Evolutionary conservation across 2,888 invertebrate species (phyloP).

Genomic region (Halictus quadricinctus): DNA sequence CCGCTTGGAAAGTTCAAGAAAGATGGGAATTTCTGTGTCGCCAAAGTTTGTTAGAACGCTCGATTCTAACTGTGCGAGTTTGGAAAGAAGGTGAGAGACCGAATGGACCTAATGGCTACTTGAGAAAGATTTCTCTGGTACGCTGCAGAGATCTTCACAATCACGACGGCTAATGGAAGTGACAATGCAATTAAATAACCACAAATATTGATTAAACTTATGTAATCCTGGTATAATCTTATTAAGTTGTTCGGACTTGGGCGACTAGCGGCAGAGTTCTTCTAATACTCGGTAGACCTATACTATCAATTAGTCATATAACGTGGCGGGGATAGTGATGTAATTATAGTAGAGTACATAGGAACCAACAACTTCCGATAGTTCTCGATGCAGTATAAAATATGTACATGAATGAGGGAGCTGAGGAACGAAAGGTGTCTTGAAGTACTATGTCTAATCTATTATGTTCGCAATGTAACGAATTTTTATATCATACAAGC

Average conservation of each 20-base stretch:
- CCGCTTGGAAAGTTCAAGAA: background rate
- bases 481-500: background rate
- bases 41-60: background rate
- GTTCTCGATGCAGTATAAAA: background rate
- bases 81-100: background rate
- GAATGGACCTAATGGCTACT: background rate
- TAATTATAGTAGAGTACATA: background rate
- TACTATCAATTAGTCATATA: conserved; percentile 6
- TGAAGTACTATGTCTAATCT: background rate
- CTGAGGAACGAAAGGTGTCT: background rate
- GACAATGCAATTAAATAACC: background rate
- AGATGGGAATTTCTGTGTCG: background rate
- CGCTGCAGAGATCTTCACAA: background rate
- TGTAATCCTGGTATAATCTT: background rate
- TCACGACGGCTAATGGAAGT: background rate
- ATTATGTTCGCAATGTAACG: background rate
- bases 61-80: background rate
- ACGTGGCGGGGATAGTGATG: background rate
- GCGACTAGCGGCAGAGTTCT: background rate
- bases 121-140: background rate
- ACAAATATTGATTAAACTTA: background rate
- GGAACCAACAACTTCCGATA: background rate
- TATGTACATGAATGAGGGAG: background rate
- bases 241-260: background rate
- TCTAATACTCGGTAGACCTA: background rate